Percentiles rank a stretch among this genome's conserved stretches.
Conservation (phyloP, 1,140 invertebrate genomes). For the Hyles euphorbiae region DNA sequence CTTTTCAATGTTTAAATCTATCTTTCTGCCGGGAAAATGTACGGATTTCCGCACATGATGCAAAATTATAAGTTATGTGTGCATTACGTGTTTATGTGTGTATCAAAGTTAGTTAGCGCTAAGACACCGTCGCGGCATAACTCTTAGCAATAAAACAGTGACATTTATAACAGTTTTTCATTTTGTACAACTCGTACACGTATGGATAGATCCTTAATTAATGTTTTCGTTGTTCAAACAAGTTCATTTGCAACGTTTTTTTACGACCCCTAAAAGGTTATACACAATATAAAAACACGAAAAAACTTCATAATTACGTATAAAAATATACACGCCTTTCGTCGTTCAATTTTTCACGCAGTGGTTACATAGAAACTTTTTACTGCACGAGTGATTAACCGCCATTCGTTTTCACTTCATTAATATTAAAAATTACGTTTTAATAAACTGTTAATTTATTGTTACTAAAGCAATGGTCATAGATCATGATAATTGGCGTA, state of each 20-base stretch:
- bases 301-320: conserved; percentile 12
- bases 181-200: no score
- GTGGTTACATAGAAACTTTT: conserved; percentile 5
- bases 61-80: no score
- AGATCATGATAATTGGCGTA: conserved; percentile 63
- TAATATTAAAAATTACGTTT: conserved; percentile 60
- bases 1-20: no score
- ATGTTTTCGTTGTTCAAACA: conserved; percentile 15
- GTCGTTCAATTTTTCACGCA: conserved; percentile 10
- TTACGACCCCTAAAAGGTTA: conserved; percentile 7
- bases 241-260: conserved; percentile 8
- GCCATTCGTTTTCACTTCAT: conserved; percentile 52
- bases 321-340: conserved; percentile 8
- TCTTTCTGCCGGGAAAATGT: no score
- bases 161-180: no score
- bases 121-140: no score
- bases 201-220: conserved; percentile 22
- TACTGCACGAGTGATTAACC: conserved; percentile 29
- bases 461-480: conserved; percentile 43
- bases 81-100: no score
- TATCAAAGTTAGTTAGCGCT: no score
- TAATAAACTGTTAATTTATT: conserved; percentile 57
- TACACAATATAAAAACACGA: conserved; percentile 5
- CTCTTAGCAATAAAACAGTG: no score
- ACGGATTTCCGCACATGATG: no score